These are phyloP conservation scores for Heteromurus nitidus DNA, from an alignment of 2,888 invertebrate species.

Conservation along the genomic window DNA sequence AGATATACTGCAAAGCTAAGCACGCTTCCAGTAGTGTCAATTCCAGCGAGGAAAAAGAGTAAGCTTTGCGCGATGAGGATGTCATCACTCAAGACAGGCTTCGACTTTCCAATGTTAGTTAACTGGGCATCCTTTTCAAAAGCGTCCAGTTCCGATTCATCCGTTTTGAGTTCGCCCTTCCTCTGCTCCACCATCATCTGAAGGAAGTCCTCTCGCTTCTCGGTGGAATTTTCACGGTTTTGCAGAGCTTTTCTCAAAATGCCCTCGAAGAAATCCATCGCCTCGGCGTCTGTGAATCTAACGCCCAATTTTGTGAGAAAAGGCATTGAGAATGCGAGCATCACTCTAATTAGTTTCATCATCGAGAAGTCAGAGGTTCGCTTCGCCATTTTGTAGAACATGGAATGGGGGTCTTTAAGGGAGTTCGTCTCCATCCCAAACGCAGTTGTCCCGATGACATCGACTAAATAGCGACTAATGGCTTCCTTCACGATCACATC, in stretches of 20 bases:
- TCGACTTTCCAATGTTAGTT: constrained; percentile 21
- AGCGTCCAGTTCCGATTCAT: constrained; percentile 54
- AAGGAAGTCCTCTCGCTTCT: constrained; percentile 66
- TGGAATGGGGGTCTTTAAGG: constrained; percentile 74
- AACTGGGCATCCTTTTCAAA: constrained; percentile 66
- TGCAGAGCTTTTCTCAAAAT: constrained; percentile 57
- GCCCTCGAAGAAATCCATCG: constrained; percentile 59
- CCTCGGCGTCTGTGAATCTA: constrained; percentile 31
- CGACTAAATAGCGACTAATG: constrained; percentile 72
- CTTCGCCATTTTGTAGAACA: constrained; percentile 74
- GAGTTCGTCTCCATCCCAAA: constrained; percentile 75
- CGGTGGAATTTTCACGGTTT: constrained; percentile 36
- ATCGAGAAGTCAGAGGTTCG: constrained; percentile 53
- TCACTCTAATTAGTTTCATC: constrained; percentile 18
- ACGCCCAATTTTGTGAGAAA: constrained; percentile 51
- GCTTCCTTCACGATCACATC: constrained; percentile 65
- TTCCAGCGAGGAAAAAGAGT: constrained; percentile 63
- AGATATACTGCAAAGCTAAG: constrained; percentile 44
- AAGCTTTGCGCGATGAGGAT: constrained; percentile 60
- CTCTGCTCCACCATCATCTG: constrained; percentile 66
- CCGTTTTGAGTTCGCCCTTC: constrained; percentile 54
- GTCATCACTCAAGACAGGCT: constrained; percentile 54
- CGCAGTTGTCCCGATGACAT: constrained; percentile 75
- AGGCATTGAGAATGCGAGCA: constrained; percentile 20
- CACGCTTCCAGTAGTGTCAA: constrained; percentile 58